Evolutionary conservation across 2,888 invertebrate genomes (phyloP).

Genomic region (Plagodis pulveraria): DNA sequence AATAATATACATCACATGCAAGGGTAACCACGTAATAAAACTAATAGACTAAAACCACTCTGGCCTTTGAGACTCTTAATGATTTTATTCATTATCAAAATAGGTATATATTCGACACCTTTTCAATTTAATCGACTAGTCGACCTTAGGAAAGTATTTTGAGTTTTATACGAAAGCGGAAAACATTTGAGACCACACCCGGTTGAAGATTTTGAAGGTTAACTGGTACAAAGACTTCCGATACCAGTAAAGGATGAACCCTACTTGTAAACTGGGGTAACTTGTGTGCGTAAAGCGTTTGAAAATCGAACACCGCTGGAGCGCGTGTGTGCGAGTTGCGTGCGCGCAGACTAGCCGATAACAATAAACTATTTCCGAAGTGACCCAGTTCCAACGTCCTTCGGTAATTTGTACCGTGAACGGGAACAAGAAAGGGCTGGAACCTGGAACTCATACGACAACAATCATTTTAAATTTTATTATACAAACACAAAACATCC

Average conservation of each 20-base stretch:
- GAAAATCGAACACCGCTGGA: conserved; percentile 63
- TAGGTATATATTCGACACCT: conserved; percentile 61
- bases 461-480: conserved; percentile 64
- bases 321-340: conserved; percentile 74
- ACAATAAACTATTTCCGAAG: conserved; percentile 86
- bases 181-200: conserved; percentile 60
- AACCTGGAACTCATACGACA: conserved; percentile 62
- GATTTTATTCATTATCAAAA: conserved; percentile 67
- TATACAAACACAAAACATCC: conserved; percentile 56
- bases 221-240: conserved; percentile 68
- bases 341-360: conserved; percentile 81
- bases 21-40: conserved; percentile 81
- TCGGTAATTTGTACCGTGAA: conserved; percentile 81
- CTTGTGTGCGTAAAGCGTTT: conserved; percentile 72
- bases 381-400: conserved; percentile 84
- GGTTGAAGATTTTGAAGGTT: conserved; percentile 64
- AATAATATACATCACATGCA: conserved; percentile 63
- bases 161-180: conserved; percentile 73
- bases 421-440: conserved; percentile 83
- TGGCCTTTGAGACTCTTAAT: conserved; percentile 70
- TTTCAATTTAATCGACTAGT: conserved; percentile 76
- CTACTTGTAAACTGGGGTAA: conserved; percentile 64
- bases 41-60: conserved; percentile 68
- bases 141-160: conserved; percentile 74
- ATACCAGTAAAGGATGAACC: conserved; percentile 71